Percentiles rank a stretch among this genome's conserved stretches.
Conservation (phyloP, 1,140 invertebrate genomes). For the Drosophila tani region DNA sequence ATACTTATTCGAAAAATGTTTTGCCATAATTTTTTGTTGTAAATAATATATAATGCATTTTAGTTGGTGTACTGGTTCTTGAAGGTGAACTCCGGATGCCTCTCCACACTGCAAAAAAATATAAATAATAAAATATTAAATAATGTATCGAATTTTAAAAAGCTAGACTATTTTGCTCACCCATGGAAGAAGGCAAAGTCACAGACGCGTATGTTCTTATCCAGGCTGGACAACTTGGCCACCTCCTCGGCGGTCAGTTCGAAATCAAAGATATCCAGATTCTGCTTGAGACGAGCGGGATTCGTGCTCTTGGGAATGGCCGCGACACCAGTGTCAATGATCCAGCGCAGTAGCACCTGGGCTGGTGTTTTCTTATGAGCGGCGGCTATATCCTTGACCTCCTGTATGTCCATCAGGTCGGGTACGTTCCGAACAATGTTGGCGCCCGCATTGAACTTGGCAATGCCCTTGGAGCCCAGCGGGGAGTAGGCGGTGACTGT, state of each 20-base stretch:
- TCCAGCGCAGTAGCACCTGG: constrained; percentile 92
- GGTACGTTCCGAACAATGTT: constrained; percentile 86
- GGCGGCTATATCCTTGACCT: constrained; percentile 89
- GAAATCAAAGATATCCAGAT: constrained; percentile 89
- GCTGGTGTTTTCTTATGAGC: constrained; percentile 90
- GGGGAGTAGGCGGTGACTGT: constrained; percentile 93
- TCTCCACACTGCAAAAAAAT: constrained; percentile 86
- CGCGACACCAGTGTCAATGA: constrained; percentile 89
- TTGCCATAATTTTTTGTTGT: background rate
- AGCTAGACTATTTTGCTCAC: constrained; percentile 46
- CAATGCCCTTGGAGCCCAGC: constrained; percentile 90
- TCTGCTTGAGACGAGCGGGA: constrained; percentile 88
- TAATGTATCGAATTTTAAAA: background rate
- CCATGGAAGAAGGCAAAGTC: constrained; percentile 88
- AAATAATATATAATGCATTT: background rate
- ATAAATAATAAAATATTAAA: constrained; percentile 72
- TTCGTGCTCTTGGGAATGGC: constrained; percentile 95
- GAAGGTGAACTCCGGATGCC: constrained; percentile 89
- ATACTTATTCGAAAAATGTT: background rate
- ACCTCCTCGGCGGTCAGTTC: constrained; percentile 87
- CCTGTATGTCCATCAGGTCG: constrained; percentile 89
- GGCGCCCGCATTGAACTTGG: constrained; percentile 85
- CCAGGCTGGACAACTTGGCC: constrained; percentile 86
- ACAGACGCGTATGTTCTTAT: constrained; percentile 89
- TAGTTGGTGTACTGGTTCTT: constrained; percentile 69